Evolutionary conservation across 2,888 invertebrate genomes (phyloP).

Genomic region (Ormyrus rosae): DNA sequence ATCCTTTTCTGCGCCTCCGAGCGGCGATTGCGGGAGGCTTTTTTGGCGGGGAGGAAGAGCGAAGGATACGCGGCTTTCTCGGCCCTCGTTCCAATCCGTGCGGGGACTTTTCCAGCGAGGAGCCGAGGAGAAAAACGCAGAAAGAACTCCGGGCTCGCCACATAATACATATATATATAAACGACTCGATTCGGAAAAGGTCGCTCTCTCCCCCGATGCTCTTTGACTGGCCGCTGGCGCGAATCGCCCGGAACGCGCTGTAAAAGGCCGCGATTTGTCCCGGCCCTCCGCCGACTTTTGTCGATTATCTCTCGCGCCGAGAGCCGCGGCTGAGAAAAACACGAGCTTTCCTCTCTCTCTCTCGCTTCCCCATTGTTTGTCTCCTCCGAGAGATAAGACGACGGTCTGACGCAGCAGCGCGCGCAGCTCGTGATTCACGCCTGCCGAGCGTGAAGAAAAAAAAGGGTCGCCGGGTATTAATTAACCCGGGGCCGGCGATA

Average conservation of each 20-base stretch:
- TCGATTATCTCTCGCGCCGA: neutral
- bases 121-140: no score
- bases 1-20: no score
- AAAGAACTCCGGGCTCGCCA: no score
- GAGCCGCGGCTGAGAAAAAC: neutral
- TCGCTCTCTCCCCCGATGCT: neutral
- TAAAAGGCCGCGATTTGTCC: constrained; percentile 57
- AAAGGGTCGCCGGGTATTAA: neutral
- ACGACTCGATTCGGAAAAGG: no score
- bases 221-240: constrained; percentile 38
- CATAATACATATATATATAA: no score
- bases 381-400: constrained; percentile 5
- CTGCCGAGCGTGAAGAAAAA: neutral
- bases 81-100: neutral
- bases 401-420: neutral
- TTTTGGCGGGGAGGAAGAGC: no score
- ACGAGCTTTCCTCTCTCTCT: no score
- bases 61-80: neutral
- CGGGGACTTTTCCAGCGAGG: neutral
- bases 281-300: neutral
- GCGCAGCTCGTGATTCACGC: neutral
- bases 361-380: neutral
- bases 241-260: constrained; percentile 57
- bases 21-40: no score
- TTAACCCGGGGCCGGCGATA: constrained; percentile 60